A percentile compares a stretch with the other conserved stretches of the same genome.
phyloP scores from a whole-genome alignment of 2,888 invertebrate genomes.

The Drosophila fungiperda region DNA sequence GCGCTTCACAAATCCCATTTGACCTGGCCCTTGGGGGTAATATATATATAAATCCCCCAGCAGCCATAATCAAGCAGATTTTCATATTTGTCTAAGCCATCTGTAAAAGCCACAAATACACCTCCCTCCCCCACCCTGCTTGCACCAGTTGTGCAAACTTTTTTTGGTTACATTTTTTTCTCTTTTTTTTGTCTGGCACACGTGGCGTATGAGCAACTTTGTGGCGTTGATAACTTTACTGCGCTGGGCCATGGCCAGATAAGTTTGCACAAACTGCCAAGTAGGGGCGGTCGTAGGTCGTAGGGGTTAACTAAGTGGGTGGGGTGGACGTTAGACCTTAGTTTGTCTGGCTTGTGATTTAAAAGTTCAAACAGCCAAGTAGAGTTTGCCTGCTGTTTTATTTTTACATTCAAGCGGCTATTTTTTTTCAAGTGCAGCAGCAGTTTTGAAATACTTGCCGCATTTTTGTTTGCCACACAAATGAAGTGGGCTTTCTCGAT shows the following conservation, averaged over 20 bases:
- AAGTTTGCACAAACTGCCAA: constrained; percentile 25
- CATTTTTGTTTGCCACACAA: constrained; percentile 24
- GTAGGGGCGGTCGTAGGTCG: not conserved
- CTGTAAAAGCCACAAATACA: not conserved
- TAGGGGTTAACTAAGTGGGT: too few relatives aligned
- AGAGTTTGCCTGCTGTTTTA: too few relatives aligned
- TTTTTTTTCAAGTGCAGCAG: not conserved
- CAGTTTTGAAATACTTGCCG: constrained; percentile 2
- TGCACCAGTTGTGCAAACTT: constrained; percentile 4
- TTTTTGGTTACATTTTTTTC: constrained; percentile 1
- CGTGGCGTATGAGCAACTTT: constrained; percentile 60
- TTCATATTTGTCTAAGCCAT: constrained; percentile 68
- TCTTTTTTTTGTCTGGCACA: constrained; percentile 11
- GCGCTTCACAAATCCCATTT: constrained; percentile 44
- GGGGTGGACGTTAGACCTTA: not conserved
- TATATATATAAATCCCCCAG: constrained; percentile 38
- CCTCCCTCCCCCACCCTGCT: not conserved
- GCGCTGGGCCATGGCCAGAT: constrained; percentile 22
- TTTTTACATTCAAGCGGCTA: not conserved
- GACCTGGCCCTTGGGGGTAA: not conserved
- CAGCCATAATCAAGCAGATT: constrained; percentile 67
- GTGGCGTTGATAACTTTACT: constrained; percentile 47
- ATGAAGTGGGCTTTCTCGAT: constrained; percentile 45
- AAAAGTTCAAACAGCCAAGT: not conserved
- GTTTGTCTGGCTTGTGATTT: not conserved